Base-by-base conservation (phyloP, 2,113 vertebrate genomes). In the Leuciscus idus region DNA sequence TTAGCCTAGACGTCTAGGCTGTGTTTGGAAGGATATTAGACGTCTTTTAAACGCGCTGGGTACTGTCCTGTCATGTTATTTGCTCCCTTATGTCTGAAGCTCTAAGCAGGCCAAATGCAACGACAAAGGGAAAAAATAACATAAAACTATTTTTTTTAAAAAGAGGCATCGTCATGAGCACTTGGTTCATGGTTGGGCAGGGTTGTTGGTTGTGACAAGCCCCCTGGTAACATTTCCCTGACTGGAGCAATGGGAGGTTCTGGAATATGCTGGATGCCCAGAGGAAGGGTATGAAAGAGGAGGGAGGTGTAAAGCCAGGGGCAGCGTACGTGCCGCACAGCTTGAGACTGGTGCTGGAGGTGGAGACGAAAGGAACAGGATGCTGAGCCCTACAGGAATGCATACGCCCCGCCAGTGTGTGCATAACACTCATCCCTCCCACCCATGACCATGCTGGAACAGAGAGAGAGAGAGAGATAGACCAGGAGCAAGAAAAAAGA, bases 191-290 rank as follows among this genome's bases (percentile, higher is more conserved):
- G 9, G 62, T 52, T 82, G 43, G 30, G 28, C 26, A 68, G 28
- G 26, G 26, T 30, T 82, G 80, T 50, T 50, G 43, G 62, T 68
- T 93, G 87, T 93, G 88, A 92, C 93, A 94, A 93, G 93, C 94
- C 95, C 94, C 79, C 89, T 93, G 92, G 94, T 92, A 94, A 87
- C 93, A 94, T 43, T 94, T 96, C 97, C 96, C 96, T 96, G 95
- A 91, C 66, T 85, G 85, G 77, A 78, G 46, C 62, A 77, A 90
- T 93, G 92, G 89, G 91, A 92, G 92, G 88, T 90, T 92, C 91
- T 92, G 94, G 88, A 84, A 86, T 82, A 87, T 23, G 92, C 92
- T 88, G 92, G 73, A 89, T 81, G 76, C 91, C 92, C 93, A 30
- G 9, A 57, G 79, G 84, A 72, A 85, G 80, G 84, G 81, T 80